Evolutionary conservation across 2,888 invertebrate genomes (phyloP).

Genomic region (Perdita meconis): DNA sequence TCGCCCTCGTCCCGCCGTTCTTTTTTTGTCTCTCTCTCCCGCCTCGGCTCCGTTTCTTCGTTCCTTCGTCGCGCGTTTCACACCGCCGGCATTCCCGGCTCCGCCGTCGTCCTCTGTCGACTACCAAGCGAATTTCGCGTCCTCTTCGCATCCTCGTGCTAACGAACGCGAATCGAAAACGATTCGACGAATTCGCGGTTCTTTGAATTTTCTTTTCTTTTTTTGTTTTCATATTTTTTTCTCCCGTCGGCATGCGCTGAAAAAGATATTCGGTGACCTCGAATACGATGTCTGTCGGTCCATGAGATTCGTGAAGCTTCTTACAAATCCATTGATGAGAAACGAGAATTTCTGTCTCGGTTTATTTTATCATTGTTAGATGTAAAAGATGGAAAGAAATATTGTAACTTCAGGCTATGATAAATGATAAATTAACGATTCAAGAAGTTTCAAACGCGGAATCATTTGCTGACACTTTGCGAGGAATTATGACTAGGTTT

Average conservation of each 20-base stretch:
- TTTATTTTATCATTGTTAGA: too few relatives aligned
- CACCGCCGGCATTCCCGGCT: slow-evolving; percentile 53
- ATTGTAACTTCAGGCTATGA: not conserved
- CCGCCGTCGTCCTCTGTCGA: slow-evolving; percentile 32
- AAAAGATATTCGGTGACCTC: not conserved
- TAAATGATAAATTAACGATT: not conserved
- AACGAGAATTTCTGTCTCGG: too few relatives aligned
- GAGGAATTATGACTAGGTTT: not conserved
- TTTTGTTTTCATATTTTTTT: not conserved
- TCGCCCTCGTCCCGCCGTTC: slow-evolving; percentile 31
- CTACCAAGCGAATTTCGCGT: slow-evolving; percentile 9
- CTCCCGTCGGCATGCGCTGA: too few relatives aligned
- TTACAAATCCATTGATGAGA: too few relatives aligned
- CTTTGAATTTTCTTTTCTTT: not conserved
- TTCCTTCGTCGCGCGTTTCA: slow-evolving; percentile 31
- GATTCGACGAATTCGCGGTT: not conserved
- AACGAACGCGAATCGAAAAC: slow-evolving; percentile 32
- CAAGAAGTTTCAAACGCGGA: not conserved
- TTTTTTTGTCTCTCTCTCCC: slow-evolving; percentile 41
- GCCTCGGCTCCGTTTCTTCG: slow-evolving; percentile 45
- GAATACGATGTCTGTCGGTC: not conserved
- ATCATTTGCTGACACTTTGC: slow-evolving; percentile 5
- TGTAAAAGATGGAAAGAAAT: too few relatives aligned
- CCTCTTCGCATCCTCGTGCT: slow-evolving; percentile 39
- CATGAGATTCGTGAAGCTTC: too few relatives aligned